These are phyloP conservation scores for Epinephelus lanceolatus DNA, from an alignment of 2,113 vertebrate genomes.

Conservation along the genomic window DNA sequence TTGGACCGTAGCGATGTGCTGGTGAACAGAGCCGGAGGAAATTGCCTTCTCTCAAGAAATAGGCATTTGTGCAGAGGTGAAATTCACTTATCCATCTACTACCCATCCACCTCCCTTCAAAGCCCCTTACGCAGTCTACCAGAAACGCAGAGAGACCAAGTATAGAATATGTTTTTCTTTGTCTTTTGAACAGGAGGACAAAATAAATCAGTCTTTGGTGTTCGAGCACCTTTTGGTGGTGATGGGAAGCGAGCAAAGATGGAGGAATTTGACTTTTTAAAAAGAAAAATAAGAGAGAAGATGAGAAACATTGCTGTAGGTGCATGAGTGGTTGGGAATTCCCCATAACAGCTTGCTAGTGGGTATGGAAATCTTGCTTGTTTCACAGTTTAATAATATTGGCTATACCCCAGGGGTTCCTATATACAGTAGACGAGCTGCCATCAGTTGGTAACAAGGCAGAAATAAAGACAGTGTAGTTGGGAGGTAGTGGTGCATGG, in stretches of 20 bases:
- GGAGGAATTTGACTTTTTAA: constrained; percentile 8
- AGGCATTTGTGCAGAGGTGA: constrained; percentile 69
- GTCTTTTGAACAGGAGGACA: constrained; percentile 23
- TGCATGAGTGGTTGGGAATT: constrained; percentile 27
- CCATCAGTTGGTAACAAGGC: constrained; percentile 52
- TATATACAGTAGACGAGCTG: constrained; percentile 29
- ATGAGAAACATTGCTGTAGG: constrained; percentile 15
- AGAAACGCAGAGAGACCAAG: constrained; percentile 50
- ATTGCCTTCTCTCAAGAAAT: constrained; percentile 73
- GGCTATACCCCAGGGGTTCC: constrained; percentile 33
- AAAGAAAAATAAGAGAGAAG: not conserved
- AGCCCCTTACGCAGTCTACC: constrained; percentile 56
- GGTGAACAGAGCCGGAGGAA: constrained; percentile 64
- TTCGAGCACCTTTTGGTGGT: constrained; percentile 6
- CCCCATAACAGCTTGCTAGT: constrained; percentile 16
- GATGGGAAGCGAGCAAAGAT: constrained; percentile 31
- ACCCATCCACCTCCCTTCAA: constrained; percentile 44
- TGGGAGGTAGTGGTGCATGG: constrained; percentile 40
- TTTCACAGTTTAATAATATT: constrained; percentile 44
- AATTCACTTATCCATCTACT: constrained; percentile 76
- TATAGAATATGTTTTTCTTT: constrained; percentile 44
- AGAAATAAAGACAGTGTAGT: constrained; percentile 24
- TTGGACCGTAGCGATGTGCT: constrained; percentile 43
- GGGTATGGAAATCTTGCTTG: constrained; percentile 17
- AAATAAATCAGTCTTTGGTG: constrained; percentile 39